Evolutionary conservation across 2,113 vertebrate species (phyloP).

Genomic region (Paramisgurnus dabryanus): DNA sequence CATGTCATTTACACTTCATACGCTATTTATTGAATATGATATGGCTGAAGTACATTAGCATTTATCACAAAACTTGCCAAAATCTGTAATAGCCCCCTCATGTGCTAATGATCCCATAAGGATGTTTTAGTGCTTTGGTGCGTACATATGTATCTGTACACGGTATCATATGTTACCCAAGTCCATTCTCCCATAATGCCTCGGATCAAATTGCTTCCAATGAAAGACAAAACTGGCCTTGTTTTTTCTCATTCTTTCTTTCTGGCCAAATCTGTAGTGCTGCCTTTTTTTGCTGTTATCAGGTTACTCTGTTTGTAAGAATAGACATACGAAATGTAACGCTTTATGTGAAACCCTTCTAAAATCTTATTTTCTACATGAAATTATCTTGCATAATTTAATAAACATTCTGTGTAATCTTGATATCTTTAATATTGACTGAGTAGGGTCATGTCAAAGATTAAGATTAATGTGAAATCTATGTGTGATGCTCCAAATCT

Average conservation of each 20-base stretch:
- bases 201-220: conserved; percentile 4
- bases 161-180: conserved; percentile 13
- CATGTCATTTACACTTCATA: too few species aligned
- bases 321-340: too few species aligned
- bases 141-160: background rate
- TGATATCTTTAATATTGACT: too few species aligned
- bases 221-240: conserved; percentile 6
- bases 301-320: background rate
- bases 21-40: too few species aligned
- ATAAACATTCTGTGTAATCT: too few species aligned
- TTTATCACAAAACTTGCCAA: background rate
- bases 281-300: background rate
- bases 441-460: too few species aligned
- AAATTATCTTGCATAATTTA: too few species aligned
- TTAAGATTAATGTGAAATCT: too few species aligned
- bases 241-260: background rate
- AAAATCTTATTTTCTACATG: too few species aligned
- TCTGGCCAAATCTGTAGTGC: background rate
- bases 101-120: background rate
- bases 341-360: too few species aligned
- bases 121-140: background rate
- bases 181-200: background rate
- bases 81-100: background rate
- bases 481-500: too few species aligned
- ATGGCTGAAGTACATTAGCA: background rate